These are phyloP conservation scores for Oreotragus oreotragus DNA, from an alignment of 2,113 vertebrate genomes.

Conservation along the genomic window DNA sequence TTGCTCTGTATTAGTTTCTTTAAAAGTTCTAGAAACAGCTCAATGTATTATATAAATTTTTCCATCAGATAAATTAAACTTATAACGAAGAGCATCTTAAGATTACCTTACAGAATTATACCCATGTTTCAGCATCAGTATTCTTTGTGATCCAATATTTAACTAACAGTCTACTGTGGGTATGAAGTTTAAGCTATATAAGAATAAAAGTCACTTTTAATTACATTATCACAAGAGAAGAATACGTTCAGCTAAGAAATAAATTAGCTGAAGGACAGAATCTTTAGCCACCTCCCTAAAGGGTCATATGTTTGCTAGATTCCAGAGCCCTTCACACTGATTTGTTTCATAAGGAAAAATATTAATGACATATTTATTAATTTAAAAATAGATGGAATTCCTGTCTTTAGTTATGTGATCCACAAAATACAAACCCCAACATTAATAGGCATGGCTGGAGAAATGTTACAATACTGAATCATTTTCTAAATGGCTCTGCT, in stretches of 20 bases:
- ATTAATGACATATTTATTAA: not conserved
- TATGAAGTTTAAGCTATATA: not conserved
- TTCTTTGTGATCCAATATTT: not conserved
- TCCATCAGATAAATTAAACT: not conserved
- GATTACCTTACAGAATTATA: not conserved
- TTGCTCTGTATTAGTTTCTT: not conserved
- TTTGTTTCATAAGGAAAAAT: not conserved
- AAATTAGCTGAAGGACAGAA: not conserved
- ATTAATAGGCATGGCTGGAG: not conserved
- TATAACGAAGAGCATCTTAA: not conserved
- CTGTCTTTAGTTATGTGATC: not conserved
- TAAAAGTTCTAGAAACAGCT: not conserved
- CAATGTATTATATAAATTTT: not conserved
- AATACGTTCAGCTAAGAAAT: not conserved
- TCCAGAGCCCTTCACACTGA: not conserved
- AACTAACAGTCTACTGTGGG: not conserved
- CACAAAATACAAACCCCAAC: not conserved
- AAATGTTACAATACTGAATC: not conserved
- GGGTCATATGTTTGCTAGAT: not conserved
- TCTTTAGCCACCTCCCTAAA: not conserved
- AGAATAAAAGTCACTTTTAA: not conserved
- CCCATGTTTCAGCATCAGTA: not conserved
- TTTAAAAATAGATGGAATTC: not conserved
- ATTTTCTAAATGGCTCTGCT: not conserved
- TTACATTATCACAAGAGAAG: not conserved